phyloP scores from a whole-genome alignment of 1,140 invertebrate genomes.

The Heterodera carotae region DNA sequence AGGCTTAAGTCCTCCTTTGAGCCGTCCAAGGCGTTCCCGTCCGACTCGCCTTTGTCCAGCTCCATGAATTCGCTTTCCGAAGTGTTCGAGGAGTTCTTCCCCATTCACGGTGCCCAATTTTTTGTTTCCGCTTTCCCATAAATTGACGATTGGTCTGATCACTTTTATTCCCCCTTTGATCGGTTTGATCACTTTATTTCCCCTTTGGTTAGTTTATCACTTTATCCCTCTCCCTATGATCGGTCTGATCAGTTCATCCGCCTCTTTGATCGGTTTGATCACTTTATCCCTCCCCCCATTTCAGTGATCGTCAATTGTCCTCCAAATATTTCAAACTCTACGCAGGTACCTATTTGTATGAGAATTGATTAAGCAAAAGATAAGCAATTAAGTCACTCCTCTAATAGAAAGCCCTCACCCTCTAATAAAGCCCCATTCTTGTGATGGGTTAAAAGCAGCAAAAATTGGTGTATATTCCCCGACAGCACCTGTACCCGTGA shows the following conservation, averaged over 20 bases:
- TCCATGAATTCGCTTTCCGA: conserved; percentile 49
- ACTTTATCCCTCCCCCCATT: not conserved
- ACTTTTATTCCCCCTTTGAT: too few relatives aligned
- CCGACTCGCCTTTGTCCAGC: conserved; percentile 58
- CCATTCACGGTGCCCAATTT: conserved; percentile 28
- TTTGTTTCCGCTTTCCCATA: not conserved
- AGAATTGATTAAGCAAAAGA: not conserved
- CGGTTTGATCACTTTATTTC: not conserved
- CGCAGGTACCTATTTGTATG: conserved; percentile 44
- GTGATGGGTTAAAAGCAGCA: too few relatives aligned
- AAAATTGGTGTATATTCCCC: too few relatives aligned
- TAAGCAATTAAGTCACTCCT: too few relatives aligned
- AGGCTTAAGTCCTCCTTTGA: conserved; percentile 57
- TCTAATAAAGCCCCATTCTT: too few relatives aligned
- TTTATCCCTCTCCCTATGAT: too few relatives aligned
- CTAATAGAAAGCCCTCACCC: too few relatives aligned
- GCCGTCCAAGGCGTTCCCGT: conserved; percentile 63
- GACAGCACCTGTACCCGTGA: too few relatives aligned
- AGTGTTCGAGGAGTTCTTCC: conserved; percentile 63
- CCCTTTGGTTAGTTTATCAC: too few relatives aligned
- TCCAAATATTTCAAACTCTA: conserved; percentile 54
- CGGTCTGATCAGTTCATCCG: too few relatives aligned
- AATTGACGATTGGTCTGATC: not conserved
- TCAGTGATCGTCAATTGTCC: conserved; percentile 54
- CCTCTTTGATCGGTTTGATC: too few relatives aligned